Conservation (phyloP, 1,140 invertebrate genomes). For the Lithobius niger region DNA sequence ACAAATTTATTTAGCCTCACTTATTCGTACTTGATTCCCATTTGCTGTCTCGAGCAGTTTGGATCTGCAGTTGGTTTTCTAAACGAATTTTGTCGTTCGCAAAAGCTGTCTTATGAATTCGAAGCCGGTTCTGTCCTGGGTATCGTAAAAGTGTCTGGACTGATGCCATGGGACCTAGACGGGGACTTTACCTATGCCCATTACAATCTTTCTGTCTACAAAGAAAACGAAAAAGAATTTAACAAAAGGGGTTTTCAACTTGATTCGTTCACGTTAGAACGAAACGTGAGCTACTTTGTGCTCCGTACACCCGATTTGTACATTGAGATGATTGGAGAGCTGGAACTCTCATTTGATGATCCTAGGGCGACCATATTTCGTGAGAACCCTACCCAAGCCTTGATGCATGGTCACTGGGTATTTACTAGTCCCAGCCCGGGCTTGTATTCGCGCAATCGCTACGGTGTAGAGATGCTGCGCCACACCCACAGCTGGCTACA, state of each 20-base stretch:
- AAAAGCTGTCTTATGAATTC: constrained; percentile 21
- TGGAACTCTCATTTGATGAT: background rate
- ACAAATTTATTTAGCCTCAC: background rate
- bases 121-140: constrained; percentile 23
- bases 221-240: constrained; percentile 7
- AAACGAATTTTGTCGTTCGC: constrained; percentile 3
- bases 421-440: constrained; percentile 24
- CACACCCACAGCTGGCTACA: constrained; percentile 15
- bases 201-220: background rate
- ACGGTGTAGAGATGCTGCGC: constrained; percentile 21
- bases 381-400: constrained; percentile 18
- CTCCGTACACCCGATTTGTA: background rate
- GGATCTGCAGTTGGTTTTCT: constrained; percentile 12
- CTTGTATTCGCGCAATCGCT: constrained; percentile 24
- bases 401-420: constrained; percentile 22
- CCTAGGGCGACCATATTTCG: constrained; percentile 6
- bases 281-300: background rate
- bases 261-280: background rate
- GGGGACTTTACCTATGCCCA: constrained; percentile 17
- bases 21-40: constrained; percentile 8
- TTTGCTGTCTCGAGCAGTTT: constrained; percentile 18
- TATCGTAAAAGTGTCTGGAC: constrained; percentile 23
- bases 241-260: constrained; percentile 14
- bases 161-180: constrained; percentile 26
- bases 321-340: background rate